phyloP scores from a whole-genome alignment of 2,797 vertebrate genomes.

The Microcaecilia unicolor region DNA sequence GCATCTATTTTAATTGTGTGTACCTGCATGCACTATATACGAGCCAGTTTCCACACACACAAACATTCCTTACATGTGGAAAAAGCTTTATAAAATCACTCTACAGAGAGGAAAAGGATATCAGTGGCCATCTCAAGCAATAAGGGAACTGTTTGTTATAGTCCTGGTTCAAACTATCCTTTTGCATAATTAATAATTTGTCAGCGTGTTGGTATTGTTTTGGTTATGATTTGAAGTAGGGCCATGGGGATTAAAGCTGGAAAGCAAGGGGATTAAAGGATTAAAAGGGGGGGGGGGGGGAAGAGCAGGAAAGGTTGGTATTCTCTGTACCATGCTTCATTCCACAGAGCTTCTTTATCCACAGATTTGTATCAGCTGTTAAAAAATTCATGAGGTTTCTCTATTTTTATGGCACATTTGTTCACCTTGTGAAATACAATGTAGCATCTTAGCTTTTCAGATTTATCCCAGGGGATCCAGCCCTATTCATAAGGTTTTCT shows the following conservation, averaged over 20 bases:
- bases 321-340: constrained; percentile 4
- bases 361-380: constrained; percentile 20
- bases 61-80: no score
- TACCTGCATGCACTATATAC: no score
- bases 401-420: constrained; percentile 24
- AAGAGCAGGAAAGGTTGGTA: constrained; percentile 23
- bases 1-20: no score
- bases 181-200: constrained; percentile 12
- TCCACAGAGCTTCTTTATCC: neutral
- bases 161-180: neutral
- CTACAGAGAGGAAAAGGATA: no score
- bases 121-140: neutral
- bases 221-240: constrained; percentile 4
- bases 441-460: constrained; percentile 6
- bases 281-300: constrained; percentile 18
- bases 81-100: no score
- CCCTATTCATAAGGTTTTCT: constrained; percentile 6
- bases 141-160: no score
- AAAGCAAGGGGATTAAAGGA: constrained; percentile 46
- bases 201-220: neutral
- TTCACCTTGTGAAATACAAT: constrained; percentile 21
- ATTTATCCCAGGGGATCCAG: neutral
- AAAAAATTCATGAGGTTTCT: constrained; percentile 32
- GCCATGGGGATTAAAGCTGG: constrained; percentile 26
- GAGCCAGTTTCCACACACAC: no score